Base-by-base conservation (phyloP, 2,113 vertebrate genomes). In the Tetrao urogallus region DNA sequence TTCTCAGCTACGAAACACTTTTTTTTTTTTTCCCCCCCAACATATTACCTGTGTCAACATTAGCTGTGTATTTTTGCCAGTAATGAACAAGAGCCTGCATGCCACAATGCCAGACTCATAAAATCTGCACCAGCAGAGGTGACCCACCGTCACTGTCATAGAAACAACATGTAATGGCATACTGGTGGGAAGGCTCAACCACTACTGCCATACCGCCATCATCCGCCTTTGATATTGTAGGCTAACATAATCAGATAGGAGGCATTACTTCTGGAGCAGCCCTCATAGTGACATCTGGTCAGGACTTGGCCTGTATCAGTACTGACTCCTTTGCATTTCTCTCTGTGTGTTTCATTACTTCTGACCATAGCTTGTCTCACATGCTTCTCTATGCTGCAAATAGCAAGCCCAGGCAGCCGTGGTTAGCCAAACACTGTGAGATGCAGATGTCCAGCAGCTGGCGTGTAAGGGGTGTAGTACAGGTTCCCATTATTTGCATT, bases 381-480 rank as follows among this genome's bases (percentile, higher is more conserved):
- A 34, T 40, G 22, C 10, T 73, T 70, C 19, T 65, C 69, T 52
- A 69, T 27, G 52, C 48, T 85, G 56, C 8, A 73, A 86, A 61
- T 7, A 70, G 25, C 30, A 88, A 82, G 3, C 17, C 17, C 4
- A 1, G 50, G 8, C 61, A 38, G 48, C 63, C 6, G 5, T 10
- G 24, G 7, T 43, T 76, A 47, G 65, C 58, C 32, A 72, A 19
- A 56, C 13, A 45, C 27, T 3, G 1, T 8, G 36, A 91, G 38
- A 58, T 71, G 50, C 7, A 77, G 14, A 28, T 83, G n/a, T 7
- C n/a, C 40, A 24, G 64, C 43, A 76, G 58, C 58, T 80, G 32
- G 64, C 15, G 30, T 20, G 11, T 0, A 2, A 81, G 14, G n/a
- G 13, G 27, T 16, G 6, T 0, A 43, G 17, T 11, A 60, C 22